These are phyloP conservation scores for Procavia capensis DNA, from an alignment of 2,113 vertebrate species.

Conservation along the genomic window DNA sequence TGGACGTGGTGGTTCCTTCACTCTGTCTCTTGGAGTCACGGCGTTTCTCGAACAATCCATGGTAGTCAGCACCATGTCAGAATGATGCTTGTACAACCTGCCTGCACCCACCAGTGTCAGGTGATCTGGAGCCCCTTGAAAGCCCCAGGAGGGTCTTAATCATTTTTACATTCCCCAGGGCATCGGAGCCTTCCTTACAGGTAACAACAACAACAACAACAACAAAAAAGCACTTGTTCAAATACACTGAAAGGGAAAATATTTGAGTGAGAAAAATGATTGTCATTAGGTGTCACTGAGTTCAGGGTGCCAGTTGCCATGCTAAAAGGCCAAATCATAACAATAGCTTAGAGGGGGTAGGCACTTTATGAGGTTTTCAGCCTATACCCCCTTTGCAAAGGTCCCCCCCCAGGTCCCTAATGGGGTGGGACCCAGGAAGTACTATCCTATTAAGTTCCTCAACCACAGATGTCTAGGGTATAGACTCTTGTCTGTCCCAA, in stretches of 20 bases:
- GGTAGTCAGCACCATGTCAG: background rate
- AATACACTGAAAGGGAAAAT: conserved; percentile 28
- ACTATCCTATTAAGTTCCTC: background rate
- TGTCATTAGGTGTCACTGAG: too few relatives aligned
- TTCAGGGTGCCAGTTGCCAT: background rate
- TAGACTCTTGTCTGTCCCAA: background rate
- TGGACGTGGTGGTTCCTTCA: background rate
- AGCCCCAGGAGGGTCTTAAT: background rate
- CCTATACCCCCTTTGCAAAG: background rate
- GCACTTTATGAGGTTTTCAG: background rate
- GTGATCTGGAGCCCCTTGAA: background rate
- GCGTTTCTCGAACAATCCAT: background rate
- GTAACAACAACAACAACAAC: too few relatives aligned
- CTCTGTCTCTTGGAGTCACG: background rate
- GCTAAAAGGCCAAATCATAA: background rate
- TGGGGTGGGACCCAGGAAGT: background rate
- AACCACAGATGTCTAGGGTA: background rate
- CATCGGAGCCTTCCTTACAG: background rate
- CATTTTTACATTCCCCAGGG: background rate
- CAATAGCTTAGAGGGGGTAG: background rate
- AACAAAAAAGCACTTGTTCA: background rate
- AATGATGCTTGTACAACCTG: background rate
- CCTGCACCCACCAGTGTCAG: conserved; percentile 26
- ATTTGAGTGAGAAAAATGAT: background rate
- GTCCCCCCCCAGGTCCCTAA: background rate